Conservation (phyloP, 2,797 vertebrate species). For the Esox masquinongy region DNA sequence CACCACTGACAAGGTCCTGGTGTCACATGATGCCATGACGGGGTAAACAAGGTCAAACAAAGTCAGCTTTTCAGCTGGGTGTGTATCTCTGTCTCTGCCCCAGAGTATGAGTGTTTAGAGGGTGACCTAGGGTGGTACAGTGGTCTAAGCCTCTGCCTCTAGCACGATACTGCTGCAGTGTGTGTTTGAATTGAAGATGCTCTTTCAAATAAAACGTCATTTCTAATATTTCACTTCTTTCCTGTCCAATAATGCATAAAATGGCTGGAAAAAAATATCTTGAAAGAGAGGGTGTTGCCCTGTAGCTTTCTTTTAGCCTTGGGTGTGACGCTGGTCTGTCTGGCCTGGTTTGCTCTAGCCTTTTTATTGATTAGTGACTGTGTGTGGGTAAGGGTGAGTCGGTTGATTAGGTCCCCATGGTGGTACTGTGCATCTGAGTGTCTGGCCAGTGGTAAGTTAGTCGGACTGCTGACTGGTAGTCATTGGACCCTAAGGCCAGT, state of each 20-base stretch:
- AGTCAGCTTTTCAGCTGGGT: conserved; percentile 55
- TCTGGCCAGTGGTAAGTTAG: conserved; percentile 53
- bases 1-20: conserved; percentile 64
- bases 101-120: neutral
- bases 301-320: conserved; percentile 23
- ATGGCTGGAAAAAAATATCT: too few relatives aligned
- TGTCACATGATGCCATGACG: conserved; percentile 55
- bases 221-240: too few relatives aligned
- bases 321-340: conserved; percentile 61
- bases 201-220: too few relatives aligned
- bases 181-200: too few relatives aligned
- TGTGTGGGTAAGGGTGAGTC: conserved; percentile 32
- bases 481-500: conserved; percentile 19
- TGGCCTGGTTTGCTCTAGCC: conserved; percentile 60
- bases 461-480: conserved; percentile 50
- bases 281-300: conserved; percentile 38
- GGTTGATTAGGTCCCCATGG: neutral
- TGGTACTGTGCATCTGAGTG: conserved; percentile 50
- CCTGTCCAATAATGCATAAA: too few relatives aligned
- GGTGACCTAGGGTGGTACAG: too few relatives aligned
- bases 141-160: too few relatives aligned
- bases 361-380: conserved; percentile 62
- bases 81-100: conserved; percentile 19
- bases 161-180: too few relatives aligned
- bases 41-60: conserved; percentile 73